Evolutionary conservation across 1,140 invertebrate species (phyloP).

Genomic region (Watersipora subatra): DNA sequence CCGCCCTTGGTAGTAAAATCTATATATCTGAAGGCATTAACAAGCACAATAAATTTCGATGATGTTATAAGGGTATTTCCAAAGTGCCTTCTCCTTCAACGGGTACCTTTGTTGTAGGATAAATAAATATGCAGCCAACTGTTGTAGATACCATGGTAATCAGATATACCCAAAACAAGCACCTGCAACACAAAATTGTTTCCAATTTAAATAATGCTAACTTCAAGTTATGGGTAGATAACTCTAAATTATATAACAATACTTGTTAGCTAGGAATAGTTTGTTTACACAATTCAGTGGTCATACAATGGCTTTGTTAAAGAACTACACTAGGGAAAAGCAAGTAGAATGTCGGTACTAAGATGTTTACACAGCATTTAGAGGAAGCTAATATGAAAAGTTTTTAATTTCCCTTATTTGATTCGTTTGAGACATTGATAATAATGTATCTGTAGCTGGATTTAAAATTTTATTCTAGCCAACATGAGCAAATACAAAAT

Average conservation of each 20-base stretch:
- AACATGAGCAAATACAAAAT: too few species aligned
- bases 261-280: neutral
- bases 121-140: neutral
- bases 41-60: too few species aligned
- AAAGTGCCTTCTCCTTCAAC: neutral
- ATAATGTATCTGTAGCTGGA: too few species aligned
- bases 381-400: too few species aligned
- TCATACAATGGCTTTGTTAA: neutral
- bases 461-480: too few species aligned
- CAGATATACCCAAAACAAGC: neutral
- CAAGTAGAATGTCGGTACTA: too few species aligned
- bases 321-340: neutral
- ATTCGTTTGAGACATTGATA: too few species aligned
- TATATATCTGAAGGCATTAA: too few species aligned
- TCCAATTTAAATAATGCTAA: neutral
- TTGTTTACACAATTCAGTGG: neutral
- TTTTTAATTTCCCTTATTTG: too few species aligned
- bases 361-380: too few species aligned
- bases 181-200: neutral
- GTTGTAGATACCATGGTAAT: neutral
- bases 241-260: neutral
- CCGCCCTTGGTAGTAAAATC: too few species aligned
- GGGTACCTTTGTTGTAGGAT: neutral
- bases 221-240: neutral
- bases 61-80: neutral